Evolutionary conservation across 2,797 vertebrate genomes (phyloP).

Genomic region (Bovichtus variegatus): DNA sequence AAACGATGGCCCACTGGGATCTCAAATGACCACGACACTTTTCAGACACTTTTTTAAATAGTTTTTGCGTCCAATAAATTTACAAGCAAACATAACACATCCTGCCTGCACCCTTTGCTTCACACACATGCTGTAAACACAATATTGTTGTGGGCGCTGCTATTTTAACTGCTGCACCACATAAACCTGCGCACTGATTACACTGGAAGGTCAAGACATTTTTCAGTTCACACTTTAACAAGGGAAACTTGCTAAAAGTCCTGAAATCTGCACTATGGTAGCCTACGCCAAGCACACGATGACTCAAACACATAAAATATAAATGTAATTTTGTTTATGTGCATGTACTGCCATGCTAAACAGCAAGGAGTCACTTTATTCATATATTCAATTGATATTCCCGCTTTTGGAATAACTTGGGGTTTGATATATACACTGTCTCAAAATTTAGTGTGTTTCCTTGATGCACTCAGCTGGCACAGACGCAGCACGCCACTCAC

Average conservation of each 20-base stretch:
- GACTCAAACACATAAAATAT: constrained; percentile 62
- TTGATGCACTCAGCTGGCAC: constrained; percentile 46
- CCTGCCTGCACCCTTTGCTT: not conserved
- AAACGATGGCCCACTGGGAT: constrained; percentile 22
- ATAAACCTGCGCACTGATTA: not conserved
- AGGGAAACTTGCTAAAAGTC: constrained; percentile 44
- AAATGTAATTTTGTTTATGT: constrained; percentile 48
- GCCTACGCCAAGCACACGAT: not conserved
- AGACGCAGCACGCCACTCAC: constrained; percentile 1
- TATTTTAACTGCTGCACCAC: not conserved
- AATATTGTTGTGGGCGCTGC: not conserved
- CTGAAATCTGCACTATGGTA: constrained; percentile 17
- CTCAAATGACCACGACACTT: constrained; percentile 9
- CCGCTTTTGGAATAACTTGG: constrained; percentile 55
- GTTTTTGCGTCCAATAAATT: not conserved
- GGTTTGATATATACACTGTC: constrained; percentile 54
- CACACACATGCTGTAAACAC: constrained; percentile 1
- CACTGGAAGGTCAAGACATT: constrained; percentile 22
- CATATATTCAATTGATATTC: constrained; percentile 75
- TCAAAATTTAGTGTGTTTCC: constrained; percentile 41
- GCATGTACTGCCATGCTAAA: constrained; percentile 7
- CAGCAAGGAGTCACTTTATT: constrained; percentile 48
- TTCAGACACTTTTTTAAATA: not conserved
- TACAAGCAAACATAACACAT: not conserved
- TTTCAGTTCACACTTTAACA: not conserved